A percentile compares a stretch with the other conserved stretches of the same genome.
Evolutionary conservation across 2,113 vertebrate genomes (phyloP).

Genomic region (Rhinoderma darwinii): DNA sequence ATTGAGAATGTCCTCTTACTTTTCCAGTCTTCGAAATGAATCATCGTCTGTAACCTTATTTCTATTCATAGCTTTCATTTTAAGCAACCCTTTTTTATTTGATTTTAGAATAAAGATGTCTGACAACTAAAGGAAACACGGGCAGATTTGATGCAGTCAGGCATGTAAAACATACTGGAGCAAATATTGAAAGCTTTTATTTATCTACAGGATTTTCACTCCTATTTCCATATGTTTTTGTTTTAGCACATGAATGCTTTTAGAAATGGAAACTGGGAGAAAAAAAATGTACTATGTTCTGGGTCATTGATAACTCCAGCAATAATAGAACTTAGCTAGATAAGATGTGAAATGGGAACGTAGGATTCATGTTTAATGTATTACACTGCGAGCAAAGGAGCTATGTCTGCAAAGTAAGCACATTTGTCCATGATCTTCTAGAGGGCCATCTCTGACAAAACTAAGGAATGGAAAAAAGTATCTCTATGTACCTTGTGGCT

Average conservation of each 20-base stretch:
- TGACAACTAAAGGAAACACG: constrained; percentile 41
- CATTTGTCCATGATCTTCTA: constrained; percentile 54
- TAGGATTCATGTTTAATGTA: constrained; percentile 54
- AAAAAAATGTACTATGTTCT: constrained; percentile 55
- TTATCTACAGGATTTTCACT: constrained; percentile 56
- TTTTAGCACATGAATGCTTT: constrained; percentile 51
- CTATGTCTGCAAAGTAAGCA: constrained; percentile 42
- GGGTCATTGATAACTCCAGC: constrained; percentile 59
- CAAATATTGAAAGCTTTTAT: constrained; percentile 55
- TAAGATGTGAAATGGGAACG: constrained; percentile 49
- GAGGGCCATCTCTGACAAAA: constrained; percentile 36
- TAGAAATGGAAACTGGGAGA: constrained; percentile 62
- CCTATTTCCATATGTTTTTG: constrained; percentile 57
- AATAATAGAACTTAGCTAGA: constrained; percentile 62
- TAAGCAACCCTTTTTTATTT: constrained; percentile 58
- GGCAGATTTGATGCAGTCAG: constrained; percentile 36
- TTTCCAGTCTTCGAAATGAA: constrained; percentile 47
- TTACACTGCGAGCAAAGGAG: constrained; percentile 53
- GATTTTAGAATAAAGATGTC: constrained; percentile 45
- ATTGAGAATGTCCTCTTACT: constrained; percentile 53
- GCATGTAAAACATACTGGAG: constrained; percentile 32
- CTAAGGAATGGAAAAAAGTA: not conserved
- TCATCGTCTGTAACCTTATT: constrained; percentile 53
- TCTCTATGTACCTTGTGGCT: constrained; percentile 38
- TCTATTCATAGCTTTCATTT: constrained; percentile 54